Conservation (phyloP, 1,140 invertebrate species). For the Atta cephalotes region DNA sequence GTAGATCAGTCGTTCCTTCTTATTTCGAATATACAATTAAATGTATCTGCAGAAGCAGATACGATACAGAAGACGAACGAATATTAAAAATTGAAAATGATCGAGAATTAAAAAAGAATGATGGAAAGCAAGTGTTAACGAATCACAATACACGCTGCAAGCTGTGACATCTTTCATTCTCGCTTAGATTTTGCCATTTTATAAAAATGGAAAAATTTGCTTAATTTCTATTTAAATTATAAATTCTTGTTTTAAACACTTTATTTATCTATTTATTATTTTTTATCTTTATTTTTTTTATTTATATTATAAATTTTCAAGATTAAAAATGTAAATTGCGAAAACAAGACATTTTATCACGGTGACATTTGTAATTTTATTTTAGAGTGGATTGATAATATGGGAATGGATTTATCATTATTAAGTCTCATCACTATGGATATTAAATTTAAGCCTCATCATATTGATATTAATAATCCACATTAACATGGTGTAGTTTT, state of each 20-base stretch:
- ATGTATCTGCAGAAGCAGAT: neutral
- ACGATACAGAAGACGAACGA: neutral
- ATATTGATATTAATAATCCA: too few relatives aligned
- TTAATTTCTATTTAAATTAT: neutral
- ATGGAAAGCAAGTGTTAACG: neutral
- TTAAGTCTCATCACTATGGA: too few relatives aligned
- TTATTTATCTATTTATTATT: too few relatives aligned
- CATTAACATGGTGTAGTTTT: too few relatives aligned
- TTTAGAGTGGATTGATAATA: neutral
- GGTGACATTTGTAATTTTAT: neutral
- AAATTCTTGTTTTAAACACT: neutral
- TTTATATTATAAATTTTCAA: neutral
- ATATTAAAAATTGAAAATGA: neutral
- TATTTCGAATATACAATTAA: constrained; percentile 19
- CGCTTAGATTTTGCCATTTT: neutral
- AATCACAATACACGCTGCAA: neutral
- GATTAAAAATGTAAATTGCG: too few relatives aligned
- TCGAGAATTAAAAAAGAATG: neutral
- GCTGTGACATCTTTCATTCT: neutral
- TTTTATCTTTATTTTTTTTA: neutral
- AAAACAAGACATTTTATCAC: neutral
- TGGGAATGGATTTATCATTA: too few relatives aligned
- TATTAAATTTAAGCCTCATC: too few relatives aligned
- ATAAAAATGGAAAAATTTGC: neutral
- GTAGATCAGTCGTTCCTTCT: constrained; percentile 6